Conservation (phyloP, 2,888 invertebrate species). For the Alitta virens region DNA sequence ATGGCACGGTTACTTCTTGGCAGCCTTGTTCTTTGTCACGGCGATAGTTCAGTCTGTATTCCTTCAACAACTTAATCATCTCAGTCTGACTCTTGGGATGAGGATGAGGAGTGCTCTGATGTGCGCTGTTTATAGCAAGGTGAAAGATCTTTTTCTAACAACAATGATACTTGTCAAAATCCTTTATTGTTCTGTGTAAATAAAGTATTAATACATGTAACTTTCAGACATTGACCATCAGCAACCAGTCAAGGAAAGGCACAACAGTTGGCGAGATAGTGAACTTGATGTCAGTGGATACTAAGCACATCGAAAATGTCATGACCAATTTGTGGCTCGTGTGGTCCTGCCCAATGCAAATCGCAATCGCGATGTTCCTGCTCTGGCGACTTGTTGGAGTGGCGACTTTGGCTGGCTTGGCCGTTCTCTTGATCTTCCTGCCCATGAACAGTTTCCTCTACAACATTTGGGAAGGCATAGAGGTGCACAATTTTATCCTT, state of each 20-base stretch:
- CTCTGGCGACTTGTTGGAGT: conserved; percentile 61
- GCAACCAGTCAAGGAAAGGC: conserved; percentile 36
- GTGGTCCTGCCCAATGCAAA: conserved; percentile 55
- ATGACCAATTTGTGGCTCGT: conserved; percentile 37
- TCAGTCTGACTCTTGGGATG: conserved; percentile 32
- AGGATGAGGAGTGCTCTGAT: conserved; percentile 38
- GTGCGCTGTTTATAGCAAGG: conserved; percentile 45
- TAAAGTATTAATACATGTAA: neutral
- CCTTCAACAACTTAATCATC: conserved; percentile 24
- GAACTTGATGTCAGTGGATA: conserved; percentile 52
- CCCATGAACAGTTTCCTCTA: conserved; percentile 84
- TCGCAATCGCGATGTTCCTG: conserved; percentile 39
- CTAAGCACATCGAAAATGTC: conserved; percentile 45
- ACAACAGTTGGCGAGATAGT: conserved; percentile 50
- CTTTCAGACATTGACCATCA: conserved; percentile 44
- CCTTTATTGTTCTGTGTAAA: no score
- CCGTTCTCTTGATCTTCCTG: conserved; percentile 76
- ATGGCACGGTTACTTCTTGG: conserved; percentile 87
- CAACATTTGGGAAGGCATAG: conserved; percentile 23
- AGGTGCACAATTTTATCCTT: neutral
- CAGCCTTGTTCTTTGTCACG: conserved; percentile 51
- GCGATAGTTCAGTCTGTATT: conserved; percentile 19
- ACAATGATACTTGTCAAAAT: no score
- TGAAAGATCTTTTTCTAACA: no score
- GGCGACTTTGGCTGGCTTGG: conserved; percentile 82